Percentiles rank a stretch among this genome's conserved stretches.
phyloP scores from a whole-genome alignment of 2,113 vertebrate genomes.

The Pluvianellus socialis region DNA sequence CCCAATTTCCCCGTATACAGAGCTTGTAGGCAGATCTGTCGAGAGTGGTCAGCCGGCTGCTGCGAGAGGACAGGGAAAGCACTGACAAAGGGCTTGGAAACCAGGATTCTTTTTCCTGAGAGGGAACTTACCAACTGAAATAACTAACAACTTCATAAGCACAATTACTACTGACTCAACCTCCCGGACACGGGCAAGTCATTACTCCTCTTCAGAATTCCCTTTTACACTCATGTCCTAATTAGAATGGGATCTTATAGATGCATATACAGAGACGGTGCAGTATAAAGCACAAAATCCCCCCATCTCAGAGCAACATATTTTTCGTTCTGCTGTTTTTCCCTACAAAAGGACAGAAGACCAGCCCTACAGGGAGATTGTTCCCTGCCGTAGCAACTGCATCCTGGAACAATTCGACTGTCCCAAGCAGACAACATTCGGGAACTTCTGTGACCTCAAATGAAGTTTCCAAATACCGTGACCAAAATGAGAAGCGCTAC shows the following conservation, averaged over 20 bases:
- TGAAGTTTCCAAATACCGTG: background rate
- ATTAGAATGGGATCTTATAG: background rate
- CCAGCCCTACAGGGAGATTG: background rate
- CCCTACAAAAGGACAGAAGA: background rate
- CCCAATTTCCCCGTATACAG: background rate
- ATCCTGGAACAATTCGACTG: background rate
- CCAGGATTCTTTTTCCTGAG: background rate
- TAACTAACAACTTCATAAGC: background rate
- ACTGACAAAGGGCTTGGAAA: background rate
- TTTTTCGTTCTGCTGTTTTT: background rate
- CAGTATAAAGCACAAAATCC: background rate
- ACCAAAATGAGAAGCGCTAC: background rate
- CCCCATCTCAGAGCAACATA: background rate
- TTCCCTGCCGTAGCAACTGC: background rate
- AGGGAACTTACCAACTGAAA: background rate
- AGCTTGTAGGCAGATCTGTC: background rate
- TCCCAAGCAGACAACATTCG: background rate
- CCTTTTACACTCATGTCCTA: background rate
- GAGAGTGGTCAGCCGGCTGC: background rate
- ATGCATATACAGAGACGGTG: rapidly evolving
- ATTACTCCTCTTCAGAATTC: background rate
- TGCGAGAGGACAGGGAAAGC: rapidly evolving
- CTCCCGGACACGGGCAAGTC: background rate
- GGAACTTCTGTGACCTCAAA: background rate
- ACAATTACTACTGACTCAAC: background rate